Evolutionary conservation across 2,888 invertebrate species (phyloP), one percentile per base, ranked within the genome.

Genomic region (Heteromurus nitidus): DNA sequence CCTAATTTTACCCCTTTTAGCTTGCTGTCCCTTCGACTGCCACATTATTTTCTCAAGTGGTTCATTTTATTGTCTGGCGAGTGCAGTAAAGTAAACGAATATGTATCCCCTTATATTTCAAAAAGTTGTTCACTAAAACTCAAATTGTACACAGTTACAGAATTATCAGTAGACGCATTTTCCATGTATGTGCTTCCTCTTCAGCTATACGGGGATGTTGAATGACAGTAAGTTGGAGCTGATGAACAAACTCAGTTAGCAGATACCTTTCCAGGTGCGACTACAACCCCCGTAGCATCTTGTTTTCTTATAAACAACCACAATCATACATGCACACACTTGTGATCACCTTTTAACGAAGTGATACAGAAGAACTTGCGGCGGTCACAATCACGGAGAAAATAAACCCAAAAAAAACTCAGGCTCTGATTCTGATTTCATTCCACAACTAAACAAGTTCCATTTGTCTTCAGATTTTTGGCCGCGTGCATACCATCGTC

Each of bases 231-330:
- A n/a, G n/a, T n/a, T 13, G 26, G 24, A 18, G 22, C 22, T 22
- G 22, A 53, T 22, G 53, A 53, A 22, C 3, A 22, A 53, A 9
- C 5, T 30, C 30, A 31, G 28, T 22, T 31, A 24, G 73, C 73
- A 73, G 73, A 64, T 73, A 64, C 62, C 47, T 22, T 50, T 58
- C 73, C 73, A 73, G 73, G 73, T 73, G 73, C 30, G n/a, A n/a
- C 2, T 30, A 9, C 20, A 53, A 58, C n/a, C 7, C n/a, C 50
- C 18, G 50, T 5, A 50, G 50, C 36, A 36, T 5, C 36, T 36
- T 36, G 36, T 36, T 36, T 36, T 36, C 36, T 9, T 36, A 13
- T 36, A 13, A 36, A 36, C 36, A 36, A n/a, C 13, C 7, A 36
- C 5, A 36, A 36, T 5, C 36, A 36, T 50, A 50, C 13, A 50